Evolutionary conservation across 2,888 invertebrate species (phyloP), one percentile per base, ranked within the genome.

Genomic region (Tiliacea aurago): DNA sequence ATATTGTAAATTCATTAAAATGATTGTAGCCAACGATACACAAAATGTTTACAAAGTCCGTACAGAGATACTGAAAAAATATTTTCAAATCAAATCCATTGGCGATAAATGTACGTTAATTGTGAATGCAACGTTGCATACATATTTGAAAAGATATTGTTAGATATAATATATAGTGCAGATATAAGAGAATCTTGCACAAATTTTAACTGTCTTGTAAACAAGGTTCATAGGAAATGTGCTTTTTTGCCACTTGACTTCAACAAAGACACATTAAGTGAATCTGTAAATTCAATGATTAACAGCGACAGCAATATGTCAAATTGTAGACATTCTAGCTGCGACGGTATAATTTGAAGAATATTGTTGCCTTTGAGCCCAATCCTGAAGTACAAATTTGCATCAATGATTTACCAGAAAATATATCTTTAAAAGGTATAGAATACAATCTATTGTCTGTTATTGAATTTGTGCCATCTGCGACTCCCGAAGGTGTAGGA

Each of bases 41-140:
- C 41, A 73, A 69, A 68, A 76, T 41, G 55, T 73, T 61, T 73
- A 78, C 71, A 68, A 73, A 68, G 0, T 62, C 6, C 73, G 68
- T 53, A 6, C 45, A 55, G 68, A 73, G n/a, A 68, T 73, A 47
- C 20, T 73, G 43, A 59, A 72, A 66, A 59, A 72, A 18, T 43
- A 72, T 72, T 72, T 67, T 59, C 10, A 72, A 67, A 59, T 67
- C 1, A 28, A 28, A 41, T 62, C 0, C n/a, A 45, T 33, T 43
- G 47, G 62, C 18, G 73, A 68, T 23, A 78, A 71, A 55, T 68
- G 28, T 75, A 69, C 68, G 71, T 78, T 41, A 78, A 69, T n/a
- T 75, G 78, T 71, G 65, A 75, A 75, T 78, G 75, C 65, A 78
- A 78, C 23, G 69, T 78, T 72, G 68, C 72, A 56, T 69, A 72